Evolutionary conservation across 2,797 vertebrate species (phyloP), one percentile per base, ranked within the genome.

Genomic region (Cyprinella venusta): DNA sequence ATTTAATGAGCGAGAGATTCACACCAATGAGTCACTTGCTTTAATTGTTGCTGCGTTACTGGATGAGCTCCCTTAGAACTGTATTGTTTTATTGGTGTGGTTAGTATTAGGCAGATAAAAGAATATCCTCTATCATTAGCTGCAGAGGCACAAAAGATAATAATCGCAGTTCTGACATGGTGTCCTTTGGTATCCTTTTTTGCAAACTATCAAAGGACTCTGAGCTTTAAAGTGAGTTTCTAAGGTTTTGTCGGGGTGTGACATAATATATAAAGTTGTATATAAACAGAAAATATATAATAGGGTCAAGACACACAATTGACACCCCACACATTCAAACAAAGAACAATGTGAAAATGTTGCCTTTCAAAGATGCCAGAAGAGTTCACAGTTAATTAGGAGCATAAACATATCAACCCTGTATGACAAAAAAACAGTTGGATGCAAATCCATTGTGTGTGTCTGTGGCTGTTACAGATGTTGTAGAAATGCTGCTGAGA

Each of bases 1-100:
- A 50, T 59, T 72, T 86, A 82, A 86, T 42, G 54, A 87, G 76
- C 21, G 38, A 50, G 54, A 9, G 67, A 79, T 40, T 48, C n/a
- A 80, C 36, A 84, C 72, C 59, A 82, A 52, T 67, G 48, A 75
- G 33, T 63, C 54, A 33, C 80, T 56, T 40, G 63, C 12, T 67
- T 67, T 75, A 75, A 75, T 76, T 76, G 68, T 72, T 64, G 63
- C 24, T 59, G 48, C 4, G 6, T 67, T 42, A 52, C 36, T 19
- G 30, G 8, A 52, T 64, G 50, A 68, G 30, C 63, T 76, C 13
- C 2, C 48, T 50, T 50, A 64, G 74, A 76, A 59, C 21, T 2
- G 4, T 54, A 52, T 52, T 75, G 42, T 81, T 64, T 81, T 65
- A 75, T 24, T 82, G 6, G 45, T 15, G 33, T 13, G 18, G 61